Percentiles rank a stretch among this genome's conserved stretches.
Conservation (phyloP, 2,797 vertebrate species). For the Myotis findleyi region DNA sequence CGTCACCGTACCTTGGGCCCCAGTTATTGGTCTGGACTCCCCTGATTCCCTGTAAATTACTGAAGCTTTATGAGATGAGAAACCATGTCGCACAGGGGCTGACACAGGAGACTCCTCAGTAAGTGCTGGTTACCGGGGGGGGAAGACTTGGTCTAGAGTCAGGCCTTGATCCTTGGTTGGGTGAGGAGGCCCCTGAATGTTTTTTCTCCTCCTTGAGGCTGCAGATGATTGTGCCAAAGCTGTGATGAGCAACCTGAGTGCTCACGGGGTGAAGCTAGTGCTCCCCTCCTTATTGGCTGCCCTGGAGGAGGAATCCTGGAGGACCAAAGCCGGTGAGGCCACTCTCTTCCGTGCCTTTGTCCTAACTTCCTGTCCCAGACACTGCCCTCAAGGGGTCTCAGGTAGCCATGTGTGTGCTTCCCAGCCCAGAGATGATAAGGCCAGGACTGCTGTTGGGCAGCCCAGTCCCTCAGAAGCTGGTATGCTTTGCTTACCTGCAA, state of each 20-base stretch:
- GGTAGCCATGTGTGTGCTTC: neutral
- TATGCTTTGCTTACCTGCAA: neutral
- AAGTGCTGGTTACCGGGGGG: neutral
- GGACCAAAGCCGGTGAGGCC: constrained; percentile 96
- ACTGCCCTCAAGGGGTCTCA: neutral
- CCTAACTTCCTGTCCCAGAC: neutral
- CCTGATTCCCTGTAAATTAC: neutral
- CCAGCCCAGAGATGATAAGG: neutral
- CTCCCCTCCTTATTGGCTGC: constrained; percentile 97
- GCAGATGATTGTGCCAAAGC: constrained; percentile 99
- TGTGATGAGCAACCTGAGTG: constrained; percentile 99
- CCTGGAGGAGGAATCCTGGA: constrained; percentile 98
- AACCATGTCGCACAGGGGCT: neutral
- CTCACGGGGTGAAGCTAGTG: constrained; percentile 98
- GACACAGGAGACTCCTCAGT: neutral
- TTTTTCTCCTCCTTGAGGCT: constrained; percentile 90
- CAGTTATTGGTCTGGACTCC: neutral
- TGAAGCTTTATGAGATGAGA: neutral
- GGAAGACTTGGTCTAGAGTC: neutral
- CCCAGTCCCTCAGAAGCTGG: neutral
- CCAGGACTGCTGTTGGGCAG: neutral
- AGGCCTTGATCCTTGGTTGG: neutral
- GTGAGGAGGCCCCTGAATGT: constrained; percentile 60
- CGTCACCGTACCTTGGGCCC: too few relatives aligned
- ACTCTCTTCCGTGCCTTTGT: neutral